These are phyloP conservation scores for Pseudomugil tenellus DNA, from an alignment of 2,797 vertebrate genomes.

Conservation along the genomic window DNA sequence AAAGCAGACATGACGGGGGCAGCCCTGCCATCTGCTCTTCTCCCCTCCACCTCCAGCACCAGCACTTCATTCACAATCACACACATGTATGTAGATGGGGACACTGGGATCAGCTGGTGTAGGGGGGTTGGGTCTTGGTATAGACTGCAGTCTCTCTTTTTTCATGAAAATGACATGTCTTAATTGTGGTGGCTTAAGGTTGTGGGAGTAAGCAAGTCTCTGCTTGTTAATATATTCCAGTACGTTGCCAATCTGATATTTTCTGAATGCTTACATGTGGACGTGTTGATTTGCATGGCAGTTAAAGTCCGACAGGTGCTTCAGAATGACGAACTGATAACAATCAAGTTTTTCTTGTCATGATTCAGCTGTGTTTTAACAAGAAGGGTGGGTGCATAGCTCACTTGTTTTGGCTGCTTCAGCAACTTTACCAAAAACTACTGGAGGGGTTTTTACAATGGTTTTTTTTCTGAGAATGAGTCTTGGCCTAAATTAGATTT, in stretches of 20 bases:
- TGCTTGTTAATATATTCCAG: constrained; percentile 41
- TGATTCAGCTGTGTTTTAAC: constrained; percentile 5
- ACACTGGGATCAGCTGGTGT: constrained; percentile 68
- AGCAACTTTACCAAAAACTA: no score
- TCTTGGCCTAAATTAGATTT: no score
- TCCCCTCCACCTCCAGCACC: constrained; percentile 68
- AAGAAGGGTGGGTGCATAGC: constrained; percentile 18
- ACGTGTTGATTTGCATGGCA: constrained; percentile 74
- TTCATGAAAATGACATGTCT: constrained; percentile 44
- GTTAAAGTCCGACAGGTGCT: constrained; percentile 57
- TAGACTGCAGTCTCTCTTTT: constrained; percentile 36
- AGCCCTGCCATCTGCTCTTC: constrained; percentile 83
- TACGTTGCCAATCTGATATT: constrained; percentile 26
- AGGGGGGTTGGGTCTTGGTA: constrained; percentile 55
- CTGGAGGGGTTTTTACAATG: no score
- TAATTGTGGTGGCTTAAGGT: constrained; percentile 22
- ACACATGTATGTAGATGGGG: constrained; percentile 45
- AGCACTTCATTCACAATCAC: constrained; percentile 53
- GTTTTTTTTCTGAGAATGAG: no score
- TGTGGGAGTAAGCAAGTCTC: constrained; percentile 61
- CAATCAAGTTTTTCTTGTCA: constrained; percentile 18
- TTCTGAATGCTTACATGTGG: constrained; percentile 44
- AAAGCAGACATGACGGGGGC: constrained; percentile 78
- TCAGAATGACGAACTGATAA: constrained; percentile 54
- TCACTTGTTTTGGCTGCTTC: not conserved